Conservation (phyloP, 2,888 invertebrate species). For the Erannis defoliaria region DNA sequence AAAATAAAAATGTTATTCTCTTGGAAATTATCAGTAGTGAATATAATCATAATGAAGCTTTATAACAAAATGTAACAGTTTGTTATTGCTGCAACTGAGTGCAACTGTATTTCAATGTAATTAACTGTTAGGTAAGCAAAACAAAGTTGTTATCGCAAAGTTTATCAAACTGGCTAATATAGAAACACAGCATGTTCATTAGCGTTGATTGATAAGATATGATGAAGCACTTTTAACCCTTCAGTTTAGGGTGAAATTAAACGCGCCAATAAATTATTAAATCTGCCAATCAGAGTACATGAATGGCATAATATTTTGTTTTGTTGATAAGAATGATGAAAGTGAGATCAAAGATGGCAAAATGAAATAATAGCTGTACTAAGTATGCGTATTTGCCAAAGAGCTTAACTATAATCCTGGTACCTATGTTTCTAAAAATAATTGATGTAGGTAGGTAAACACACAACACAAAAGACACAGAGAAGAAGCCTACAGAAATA, state of each 20-base stretch:
- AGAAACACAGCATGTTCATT: conserved; percentile 53
- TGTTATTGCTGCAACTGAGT: conserved; percentile 12
- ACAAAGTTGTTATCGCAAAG: conserved; percentile 40
- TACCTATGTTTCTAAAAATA: no score
- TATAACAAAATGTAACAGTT: background rate
- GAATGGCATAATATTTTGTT: no score
- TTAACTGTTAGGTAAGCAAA: conserved; percentile 26
- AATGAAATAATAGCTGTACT: background rate
- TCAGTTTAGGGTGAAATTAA: conserved; percentile 23
- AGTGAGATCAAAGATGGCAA: background rate
- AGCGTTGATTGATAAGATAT: conserved; percentile 49
- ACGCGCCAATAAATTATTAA: conserved; percentile 17
- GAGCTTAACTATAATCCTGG: no score
- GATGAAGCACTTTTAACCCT: conserved; percentile 41
- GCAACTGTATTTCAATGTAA: conserved; percentile 31
- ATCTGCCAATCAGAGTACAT: conserved; percentile 6
- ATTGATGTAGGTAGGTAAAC: no score
- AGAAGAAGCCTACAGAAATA: no score
- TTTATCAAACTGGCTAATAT: conserved; percentile 45
- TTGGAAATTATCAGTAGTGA: background rate
- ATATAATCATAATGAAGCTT: background rate
- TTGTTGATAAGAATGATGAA: background rate
- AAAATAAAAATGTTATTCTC: background rate
- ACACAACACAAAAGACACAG: no score
- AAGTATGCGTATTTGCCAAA: background rate